Evolutionary conservation across 2,113 vertebrate species (phyloP).

Genomic region (Triplophysa rosa): DNA sequence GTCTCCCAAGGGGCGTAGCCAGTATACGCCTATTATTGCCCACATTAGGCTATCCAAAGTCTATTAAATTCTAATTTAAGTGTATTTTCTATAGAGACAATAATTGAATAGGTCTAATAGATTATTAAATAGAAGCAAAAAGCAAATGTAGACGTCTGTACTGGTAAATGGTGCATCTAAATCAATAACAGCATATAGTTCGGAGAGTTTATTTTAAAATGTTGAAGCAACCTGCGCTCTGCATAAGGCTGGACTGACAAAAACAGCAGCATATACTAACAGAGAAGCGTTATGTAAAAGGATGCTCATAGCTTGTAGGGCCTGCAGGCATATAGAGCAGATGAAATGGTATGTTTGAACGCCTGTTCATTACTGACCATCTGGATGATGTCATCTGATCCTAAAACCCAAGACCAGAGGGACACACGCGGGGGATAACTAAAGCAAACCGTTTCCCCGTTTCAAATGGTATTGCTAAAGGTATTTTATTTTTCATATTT

Average conservation of each 20-base stretch:
- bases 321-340: conserved; percentile 49
- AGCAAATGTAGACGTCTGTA: too few species aligned
- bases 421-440: conserved; percentile 54
- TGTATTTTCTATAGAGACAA: too few species aligned
- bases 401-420: conserved; percentile 64
- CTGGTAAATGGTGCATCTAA: background rate
- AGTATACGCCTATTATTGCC: background rate
- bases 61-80: too few species aligned
- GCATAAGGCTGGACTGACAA: background rate
- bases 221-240: background rate
- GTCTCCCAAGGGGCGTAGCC: background rate
- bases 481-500: too few species aligned
- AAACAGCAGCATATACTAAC: background rate
- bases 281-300: conserved; percentile 20
- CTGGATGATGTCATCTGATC: conserved; percentile 79
- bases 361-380: conserved; percentile 70
- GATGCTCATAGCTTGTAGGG: conserved; percentile 46
- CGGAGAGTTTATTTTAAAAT: background rate
- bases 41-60: too few species aligned
- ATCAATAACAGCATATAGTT: background rate
- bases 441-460: background rate
- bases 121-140: too few species aligned
- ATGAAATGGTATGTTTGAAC: conserved; percentile 60
- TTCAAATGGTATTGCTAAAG: background rate
- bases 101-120: too few species aligned